Evolutionary conservation across 1,140 invertebrate genomes (phyloP).

Genomic region (Magallana gigas): DNA sequence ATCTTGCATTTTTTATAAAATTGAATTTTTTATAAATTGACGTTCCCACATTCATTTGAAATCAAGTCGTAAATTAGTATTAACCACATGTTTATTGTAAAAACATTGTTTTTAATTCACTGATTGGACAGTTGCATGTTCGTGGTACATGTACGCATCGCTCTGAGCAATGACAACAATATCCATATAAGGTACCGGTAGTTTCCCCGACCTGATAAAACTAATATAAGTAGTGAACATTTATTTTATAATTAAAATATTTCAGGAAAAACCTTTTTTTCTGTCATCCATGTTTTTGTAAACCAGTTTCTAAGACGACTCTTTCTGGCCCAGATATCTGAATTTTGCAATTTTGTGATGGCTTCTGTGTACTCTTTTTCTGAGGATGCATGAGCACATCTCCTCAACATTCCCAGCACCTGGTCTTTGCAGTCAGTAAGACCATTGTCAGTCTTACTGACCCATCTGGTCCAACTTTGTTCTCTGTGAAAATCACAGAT

Average conservation of each 20-base stretch:
- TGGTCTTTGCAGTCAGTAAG: conserved; percentile 30
- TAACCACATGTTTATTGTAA: neutral
- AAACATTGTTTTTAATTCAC: too few relatives aligned
- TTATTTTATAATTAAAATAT: neutral
- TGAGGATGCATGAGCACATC: conserved; percentile 41
- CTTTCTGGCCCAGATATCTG: conserved; percentile 4
- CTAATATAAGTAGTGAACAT: neutral
- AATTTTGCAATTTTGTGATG: neutral
- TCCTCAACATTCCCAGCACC: conserved; percentile 32
- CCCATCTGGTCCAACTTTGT: conserved; percentile 47
- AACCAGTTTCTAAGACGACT: conserved; percentile 38
- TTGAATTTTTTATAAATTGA: too few relatives aligned
- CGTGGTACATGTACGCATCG: conserved; percentile 3
- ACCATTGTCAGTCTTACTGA: conserved; percentile 44
- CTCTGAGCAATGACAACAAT: neutral
- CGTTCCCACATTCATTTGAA: too few relatives aligned
- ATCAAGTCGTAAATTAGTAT: too few relatives aligned
- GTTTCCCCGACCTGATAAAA: too few relatives aligned
- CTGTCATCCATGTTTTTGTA: conserved; percentile 37
- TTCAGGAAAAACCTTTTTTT: conserved; percentile 20
- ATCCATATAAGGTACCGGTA: neutral
- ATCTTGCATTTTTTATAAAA: neutral
- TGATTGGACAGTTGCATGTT: neutral
- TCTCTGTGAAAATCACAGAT: conserved; percentile 49
- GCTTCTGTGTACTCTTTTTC: conserved; percentile 11